Conservation (phyloP, 1,140 invertebrate genomes). For the Nymphalis io region DNA sequence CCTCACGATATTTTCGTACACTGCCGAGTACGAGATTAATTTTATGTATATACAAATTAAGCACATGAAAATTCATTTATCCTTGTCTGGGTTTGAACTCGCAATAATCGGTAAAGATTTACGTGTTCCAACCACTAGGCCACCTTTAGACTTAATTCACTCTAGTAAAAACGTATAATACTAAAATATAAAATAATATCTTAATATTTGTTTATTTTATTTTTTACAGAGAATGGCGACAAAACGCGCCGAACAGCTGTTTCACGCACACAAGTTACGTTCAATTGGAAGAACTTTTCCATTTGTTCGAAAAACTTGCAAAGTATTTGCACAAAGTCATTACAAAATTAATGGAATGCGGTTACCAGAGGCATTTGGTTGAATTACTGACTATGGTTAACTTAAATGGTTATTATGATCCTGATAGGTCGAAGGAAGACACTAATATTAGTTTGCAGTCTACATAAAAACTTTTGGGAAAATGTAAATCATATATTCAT, state of each 20-base stretch:
- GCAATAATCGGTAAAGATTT: no score
- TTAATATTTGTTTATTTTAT: background rate
- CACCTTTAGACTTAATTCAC: no score
- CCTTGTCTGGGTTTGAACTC: no score
- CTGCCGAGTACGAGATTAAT: no score
- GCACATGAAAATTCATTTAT: no score
- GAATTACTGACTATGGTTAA: conserved; percentile 76
- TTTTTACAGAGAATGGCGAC: conserved; percentile 67
- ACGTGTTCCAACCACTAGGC: no score
- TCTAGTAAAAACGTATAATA: no score
- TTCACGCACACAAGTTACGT: conserved; percentile 71
- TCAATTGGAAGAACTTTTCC: conserved; percentile 69
- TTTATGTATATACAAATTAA: no score
- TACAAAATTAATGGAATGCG: conserved; percentile 71
- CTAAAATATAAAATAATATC: background rate
- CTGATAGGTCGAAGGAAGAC: conserved; percentile 55
- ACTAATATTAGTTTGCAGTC: conserved; percentile 47
- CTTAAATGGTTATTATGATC: conserved; percentile 75
- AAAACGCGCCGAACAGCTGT: conserved; percentile 59
- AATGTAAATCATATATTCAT: no score
- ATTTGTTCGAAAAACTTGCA: conserved; percentile 73
- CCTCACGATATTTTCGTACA: no score
- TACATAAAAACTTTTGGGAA: background rate
- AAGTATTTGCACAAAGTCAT: conserved; percentile 76
- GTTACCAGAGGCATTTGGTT: conserved; percentile 75